Conservation (phyloP, 2,888 invertebrate genomes). For the Amitus sp. region DNA sequence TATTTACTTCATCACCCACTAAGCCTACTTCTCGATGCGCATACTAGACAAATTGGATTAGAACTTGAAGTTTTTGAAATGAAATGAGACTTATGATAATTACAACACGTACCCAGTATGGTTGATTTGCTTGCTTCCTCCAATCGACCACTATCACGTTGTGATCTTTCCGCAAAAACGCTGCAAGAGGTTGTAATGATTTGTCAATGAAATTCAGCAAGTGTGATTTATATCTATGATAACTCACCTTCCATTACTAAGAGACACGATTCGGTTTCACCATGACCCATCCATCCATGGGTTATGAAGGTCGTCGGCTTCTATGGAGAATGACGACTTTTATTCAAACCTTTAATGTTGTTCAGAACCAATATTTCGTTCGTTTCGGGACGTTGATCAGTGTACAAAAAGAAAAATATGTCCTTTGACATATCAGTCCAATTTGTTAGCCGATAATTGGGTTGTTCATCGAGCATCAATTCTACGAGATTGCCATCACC, state of each 20-base stretch:
- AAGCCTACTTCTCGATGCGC: constrained; percentile 41
- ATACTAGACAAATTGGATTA: constrained; percentile 45
- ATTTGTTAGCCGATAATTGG: not conserved
- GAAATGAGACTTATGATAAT: no score
- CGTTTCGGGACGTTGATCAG: constrained; percentile 18
- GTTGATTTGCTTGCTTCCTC: constrained; percentile 9
- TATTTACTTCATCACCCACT: constrained; percentile 44
- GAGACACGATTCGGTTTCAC: constrained; percentile 39
- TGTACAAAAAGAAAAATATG: constrained; percentile 46
- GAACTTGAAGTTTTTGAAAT: no score
- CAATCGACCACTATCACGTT: no score
- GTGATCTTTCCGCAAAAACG: no score
- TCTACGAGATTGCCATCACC: no score
- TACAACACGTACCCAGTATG: constrained; percentile 42
- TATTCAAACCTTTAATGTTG: constrained; percentile 33
- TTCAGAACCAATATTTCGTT: constrained; percentile 27
- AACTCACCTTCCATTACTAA: no score
- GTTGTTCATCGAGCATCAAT: no score
- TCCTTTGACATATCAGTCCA: constrained; percentile 4
- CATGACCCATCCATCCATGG: constrained; percentile 56
- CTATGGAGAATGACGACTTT: constrained; percentile 22
- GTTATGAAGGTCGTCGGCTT: not conserved
- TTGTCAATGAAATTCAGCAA: no score
- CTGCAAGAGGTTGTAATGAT: no score
- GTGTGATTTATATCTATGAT: no score